These are phyloP conservation scores for Holacanthella duospinosa DNA, from an alignment of 2,888 invertebrate genomes.

Conservation along the genomic window DNA sequence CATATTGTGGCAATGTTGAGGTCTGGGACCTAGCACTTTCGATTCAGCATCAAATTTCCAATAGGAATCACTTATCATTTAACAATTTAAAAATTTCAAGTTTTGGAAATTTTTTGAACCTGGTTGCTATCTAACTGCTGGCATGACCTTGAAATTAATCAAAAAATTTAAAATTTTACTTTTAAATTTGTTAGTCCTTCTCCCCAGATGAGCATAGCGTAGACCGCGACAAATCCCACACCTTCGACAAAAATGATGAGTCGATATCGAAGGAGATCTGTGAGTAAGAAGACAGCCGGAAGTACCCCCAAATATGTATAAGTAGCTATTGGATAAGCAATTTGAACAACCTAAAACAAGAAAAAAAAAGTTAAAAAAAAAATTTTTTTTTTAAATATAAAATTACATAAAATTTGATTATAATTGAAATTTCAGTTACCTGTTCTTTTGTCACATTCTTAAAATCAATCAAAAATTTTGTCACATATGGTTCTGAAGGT, in stretches of 20 bases:
- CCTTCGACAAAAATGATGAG: slow-evolving; percentile 73
- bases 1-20: too few relatives aligned
- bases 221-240: slow-evolving; percentile 59
- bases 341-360: slow-evolving; percentile 50
- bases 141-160: too few relatives aligned
- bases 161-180: too few relatives aligned
- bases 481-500: slow-evolving; percentile 42
- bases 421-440: too few relatives aligned
- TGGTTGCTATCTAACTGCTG: too few relatives aligned
- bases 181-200: slow-evolving; percentile 59
- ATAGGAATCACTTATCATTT: too few relatives aligned
- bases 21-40: too few relatives aligned
- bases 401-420: too few relatives aligned
- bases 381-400: neutral
- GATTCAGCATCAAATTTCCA: too few relatives aligned
- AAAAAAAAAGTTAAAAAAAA: slow-evolving; percentile 1
- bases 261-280: slow-evolving; percentile 74
- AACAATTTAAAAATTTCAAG: too few relatives aligned
- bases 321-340: slow-evolving; percentile 76
- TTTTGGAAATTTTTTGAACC: too few relatives aligned
- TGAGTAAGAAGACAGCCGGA: slow-evolving; percentile 67
- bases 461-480: slow-evolving; percentile 40
- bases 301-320: slow-evolving; percentile 69
- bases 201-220: slow-evolving; percentile 64
- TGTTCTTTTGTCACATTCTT: slow-evolving; percentile 26